Conservation (phyloP, 2,113 vertebrate species). For the Eira barbara region DNA sequence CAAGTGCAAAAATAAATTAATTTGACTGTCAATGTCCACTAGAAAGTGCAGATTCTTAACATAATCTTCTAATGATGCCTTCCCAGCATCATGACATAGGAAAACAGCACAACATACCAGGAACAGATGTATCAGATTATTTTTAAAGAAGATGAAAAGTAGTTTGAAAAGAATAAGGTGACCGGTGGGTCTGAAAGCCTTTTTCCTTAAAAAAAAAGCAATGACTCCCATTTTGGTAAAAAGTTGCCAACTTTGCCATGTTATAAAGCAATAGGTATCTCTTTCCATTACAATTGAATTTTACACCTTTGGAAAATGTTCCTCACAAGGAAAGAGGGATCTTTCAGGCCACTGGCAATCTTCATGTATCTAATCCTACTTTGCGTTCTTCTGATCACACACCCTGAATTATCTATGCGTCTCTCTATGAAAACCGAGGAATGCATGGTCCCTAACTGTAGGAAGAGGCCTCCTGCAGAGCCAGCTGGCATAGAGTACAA, state of each 20-base stretch:
- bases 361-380: slow-evolving; percentile 69
- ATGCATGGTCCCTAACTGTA: slow-evolving; percentile 66
- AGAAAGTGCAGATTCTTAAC: not conserved
- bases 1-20: slow-evolving; percentile 35
- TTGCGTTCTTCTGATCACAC: slow-evolving; percentile 63
- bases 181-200: not conserved
- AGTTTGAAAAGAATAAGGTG: not conserved
- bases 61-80: not conserved
- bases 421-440: slow-evolving; percentile 70
- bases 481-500: slow-evolving; percentile 69
- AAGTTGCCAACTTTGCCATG: not conserved
- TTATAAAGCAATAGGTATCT: slow-evolving; percentile 2
- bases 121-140: not conserved
- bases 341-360: not conserved
- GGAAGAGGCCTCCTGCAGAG: slow-evolving; percentile 50
- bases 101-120: not conserved
- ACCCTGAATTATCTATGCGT: slow-evolving; percentile 68
- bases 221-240: slow-evolving; percentile 4
- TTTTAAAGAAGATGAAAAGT: not conserved
- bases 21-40: not conserved
- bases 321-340: not conserved
- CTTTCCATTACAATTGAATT: not conserved
- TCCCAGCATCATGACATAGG: not conserved
- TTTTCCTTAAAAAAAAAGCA: not conserved
- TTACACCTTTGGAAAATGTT: not conserved